Evolutionary conservation across 2,113 vertebrate species (phyloP).

Genomic region (Rhodinocichla rosea): DNA sequence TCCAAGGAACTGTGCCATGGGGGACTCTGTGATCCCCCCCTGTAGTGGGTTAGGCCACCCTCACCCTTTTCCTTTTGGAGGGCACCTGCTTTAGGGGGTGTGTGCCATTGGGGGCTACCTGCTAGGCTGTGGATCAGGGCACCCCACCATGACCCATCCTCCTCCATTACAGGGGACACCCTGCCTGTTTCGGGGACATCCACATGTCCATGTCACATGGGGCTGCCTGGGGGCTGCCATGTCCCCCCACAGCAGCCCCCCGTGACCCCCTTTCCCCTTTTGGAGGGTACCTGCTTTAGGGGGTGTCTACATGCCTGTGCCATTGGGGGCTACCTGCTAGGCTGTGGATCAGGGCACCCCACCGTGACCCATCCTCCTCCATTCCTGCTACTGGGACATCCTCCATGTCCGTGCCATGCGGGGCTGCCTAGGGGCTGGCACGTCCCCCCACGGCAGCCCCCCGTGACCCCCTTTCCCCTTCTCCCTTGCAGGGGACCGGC

Average conservation of each 20-base stretch:
- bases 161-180: too few relatives aligned
- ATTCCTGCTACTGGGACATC: rapidly evolving
- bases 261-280: rapidly evolving
- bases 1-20: rapidly evolving
- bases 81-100: rapidly evolving
- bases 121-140: not conserved
- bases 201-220: rapidly evolving
- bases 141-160: not conserved
- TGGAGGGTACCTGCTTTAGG: conserved; percentile 77
- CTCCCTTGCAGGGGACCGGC: conserved; percentile 80
- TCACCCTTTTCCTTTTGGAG: not conserved
- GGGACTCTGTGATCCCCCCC: rapidly evolving
- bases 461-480: not conserved
- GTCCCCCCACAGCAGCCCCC: rapidly evolving
- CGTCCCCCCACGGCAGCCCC: rapidly evolving
- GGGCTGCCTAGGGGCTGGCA: too few relatives aligned
- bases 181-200: rapidly evolving
- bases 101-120: not conserved
- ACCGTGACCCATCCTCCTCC: not conserved
- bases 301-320: too few relatives aligned
- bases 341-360: not conserved
- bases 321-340: not conserved
- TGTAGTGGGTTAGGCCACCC: not conserved
- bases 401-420: rapidly evolving
- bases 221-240: rapidly evolving